Evolutionary conservation across 1,140 invertebrate genomes (phyloP), one percentile per base, ranked within the genome.

Genomic region (Pollicipes pollicipes): DNA sequence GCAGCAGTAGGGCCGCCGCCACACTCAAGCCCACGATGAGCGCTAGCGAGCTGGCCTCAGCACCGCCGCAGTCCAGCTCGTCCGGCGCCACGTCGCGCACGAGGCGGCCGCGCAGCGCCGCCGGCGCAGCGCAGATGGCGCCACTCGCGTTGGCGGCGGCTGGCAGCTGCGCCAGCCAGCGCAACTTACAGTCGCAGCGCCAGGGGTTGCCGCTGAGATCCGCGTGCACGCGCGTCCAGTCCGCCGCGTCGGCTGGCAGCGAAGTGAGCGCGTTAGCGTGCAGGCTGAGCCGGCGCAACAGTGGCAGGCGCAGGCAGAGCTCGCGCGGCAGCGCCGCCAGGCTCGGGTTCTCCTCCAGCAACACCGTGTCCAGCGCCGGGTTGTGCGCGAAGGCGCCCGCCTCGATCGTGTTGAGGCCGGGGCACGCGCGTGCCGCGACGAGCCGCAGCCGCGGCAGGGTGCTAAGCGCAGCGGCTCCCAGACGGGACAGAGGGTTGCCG

Each of bases 151-250:
- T 66, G 3, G 17, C n/a, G 24, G 27, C 64, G n/a, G 64, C n/a
- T n/a, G 64, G 27, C 64, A 73, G 72, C 28, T 72, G 30, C 0
- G 72, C 71, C 63, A 75, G 63, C 74, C 74, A 75, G 63, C 68
- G 66, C 30, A 72, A 30, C 26, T 68, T 13, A n/a, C 74, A 75
- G 31, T 75, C 74, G 32, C 74, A 75, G 27, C 71, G 69, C 74
- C 74, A 75, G 24, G 74, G 74, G 67, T 75, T 75, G 68, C 70
- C 68, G 37, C 71, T 70, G n/a, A 75, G 64, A 37, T 75, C 74
- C 21, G 69, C 32, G 10, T 26, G 4, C 16, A 75, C 35, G 24
- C 70, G 31, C 3, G 68, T 30, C 74, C 74, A 75, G 8, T 70
- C 69, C 8, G 72, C 28, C 64, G 72, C 30, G n/a, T 68, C 30